These are phyloP conservation scores for Centrocercus urophasianus DNA, from an alignment of 2,113 vertebrate species.

Conservation along the genomic window DNA sequence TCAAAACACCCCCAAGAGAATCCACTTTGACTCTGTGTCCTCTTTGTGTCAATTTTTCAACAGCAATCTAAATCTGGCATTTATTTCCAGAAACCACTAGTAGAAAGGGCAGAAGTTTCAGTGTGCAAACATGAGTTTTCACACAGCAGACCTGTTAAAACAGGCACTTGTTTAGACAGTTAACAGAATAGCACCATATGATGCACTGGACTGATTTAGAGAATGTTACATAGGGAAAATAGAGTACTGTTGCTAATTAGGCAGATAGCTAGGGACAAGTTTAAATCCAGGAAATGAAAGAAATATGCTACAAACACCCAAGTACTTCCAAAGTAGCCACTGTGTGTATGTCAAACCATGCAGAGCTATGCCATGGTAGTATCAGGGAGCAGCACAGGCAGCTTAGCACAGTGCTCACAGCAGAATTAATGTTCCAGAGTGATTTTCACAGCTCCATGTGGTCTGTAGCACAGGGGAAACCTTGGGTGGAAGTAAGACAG, in stretches of 20 bases:
- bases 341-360: neutral
- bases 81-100: neutral
- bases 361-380: neutral
- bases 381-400: neutral
- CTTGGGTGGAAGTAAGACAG: neutral
- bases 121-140: neutral
- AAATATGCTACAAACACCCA: neutral
- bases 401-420: neutral
- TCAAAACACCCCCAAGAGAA: neutral
- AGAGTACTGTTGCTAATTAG: neutral
- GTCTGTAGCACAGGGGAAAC: neutral
- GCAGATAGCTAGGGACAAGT: neutral
- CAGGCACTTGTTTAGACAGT: conserved; percentile 22
- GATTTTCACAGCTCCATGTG: neutral
- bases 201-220: conserved; percentile 5
- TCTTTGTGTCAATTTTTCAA: conserved; percentile 13
- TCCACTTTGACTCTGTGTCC: neutral
- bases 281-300: neutral
- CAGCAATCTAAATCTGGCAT: neutral
- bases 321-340: neutral
- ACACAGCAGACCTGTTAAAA: conserved; percentile 1
- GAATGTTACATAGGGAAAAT: neutral
- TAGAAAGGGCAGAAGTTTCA: neutral
- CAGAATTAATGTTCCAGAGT: neutral
- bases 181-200: conserved; percentile 5